Base-by-base conservation (phyloP, 2,797 vertebrate species). In the Protonibea diacanthus region DNA sequence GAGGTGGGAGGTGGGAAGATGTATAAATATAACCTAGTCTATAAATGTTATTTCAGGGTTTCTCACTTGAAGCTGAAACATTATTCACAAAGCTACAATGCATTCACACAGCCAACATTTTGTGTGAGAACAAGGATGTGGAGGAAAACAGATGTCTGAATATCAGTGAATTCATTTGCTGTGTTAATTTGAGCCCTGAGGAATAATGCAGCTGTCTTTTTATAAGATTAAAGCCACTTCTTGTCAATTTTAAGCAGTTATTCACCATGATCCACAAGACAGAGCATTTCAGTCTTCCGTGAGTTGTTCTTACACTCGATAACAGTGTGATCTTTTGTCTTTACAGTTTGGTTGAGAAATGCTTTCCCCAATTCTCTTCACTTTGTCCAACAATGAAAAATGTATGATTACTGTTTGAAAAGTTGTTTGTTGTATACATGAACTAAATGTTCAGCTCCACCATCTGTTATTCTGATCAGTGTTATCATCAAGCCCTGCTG, bases 11-110 rank as follows among this genome's bases (percentile, higher is more conserved):
- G 80, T 64, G 51, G 27, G 47, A 63, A 57, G 68, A 51, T 52
- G 76, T 70, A 59, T 83, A 92, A 90, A 91, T 82, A 91, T 86
- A 92, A 85, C 78, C 29, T 8, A 8, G 5, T 67, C 89, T 90
- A 91, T 81, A 89, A 89, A 91, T 93, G 88, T 58, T 45, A 9
- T 77, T 64, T 76, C 51, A 56, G 49, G 64, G 53, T 71, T 84
- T 81, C 58, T 76, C 65, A 33, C 81, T 82, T 74, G 78, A 82
- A 81, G 68, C 63, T n/a, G 74, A 86, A 70, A 65, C 21, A 18
- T 56, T 20, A 62, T 83, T 78, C 61, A 76, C 63, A 63, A 78
- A 83, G 75, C 59, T 23, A n/a, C 71, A 45, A 62, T 17, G n/a
- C 5, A 1, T 38, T 79, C 42, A 60, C 69, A 52, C 25, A 53